Base-by-base conservation (phyloP, 2,888 invertebrate species). In the Hyppa rectilinea region DNA sequence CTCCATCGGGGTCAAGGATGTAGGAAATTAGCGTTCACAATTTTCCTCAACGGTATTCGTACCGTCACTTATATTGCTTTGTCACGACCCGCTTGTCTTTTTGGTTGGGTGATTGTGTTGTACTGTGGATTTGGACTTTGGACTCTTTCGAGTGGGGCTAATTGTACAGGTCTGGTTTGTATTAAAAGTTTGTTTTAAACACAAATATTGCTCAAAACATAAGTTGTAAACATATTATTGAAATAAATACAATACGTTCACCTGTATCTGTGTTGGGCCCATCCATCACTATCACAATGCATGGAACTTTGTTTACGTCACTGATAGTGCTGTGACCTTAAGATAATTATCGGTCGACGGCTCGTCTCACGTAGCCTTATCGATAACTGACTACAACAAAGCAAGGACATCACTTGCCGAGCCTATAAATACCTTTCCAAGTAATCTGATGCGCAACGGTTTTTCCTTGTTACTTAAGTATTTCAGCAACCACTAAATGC, bases 301-400 rank as follows among this genome's bases (percentile, higher is more conserved):
- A 91, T 91, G 89, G 89, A 86, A 90, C 85, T 88, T 86, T 88
- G 87, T 73, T 89, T 83, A 91, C 94, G 93, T 94, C 93, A 94
- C 85, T 87, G 95, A 94, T 95, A 95, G 91, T 92, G 89, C 75
- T 91, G 89, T 91, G 95, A 95, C 95, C 95, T 95, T 93, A 93
- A 91, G 93, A 94, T 92, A 94, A 93, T 93, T 94, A 95, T 95
- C 95, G 95, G 95, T 94, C 95, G 93, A 87, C 94, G 95, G 90
- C 95, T 92, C 93, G 92, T 91, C 92, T 90, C 88, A 83, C 84
- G 81, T 82, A 81, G 75, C 84, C 88, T 91, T 92, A 92, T 94
- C 93, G 93, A 93, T 93, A 91, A 90, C 87, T 88, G 84, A 81
- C 64, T 80, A 89, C 88, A 89, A 89, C 90, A 90, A 87, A 83